These are phyloP conservation scores for Papilio demoleus DNA, from an alignment of 2,888 invertebrate species.

Conservation along the genomic window DNA sequence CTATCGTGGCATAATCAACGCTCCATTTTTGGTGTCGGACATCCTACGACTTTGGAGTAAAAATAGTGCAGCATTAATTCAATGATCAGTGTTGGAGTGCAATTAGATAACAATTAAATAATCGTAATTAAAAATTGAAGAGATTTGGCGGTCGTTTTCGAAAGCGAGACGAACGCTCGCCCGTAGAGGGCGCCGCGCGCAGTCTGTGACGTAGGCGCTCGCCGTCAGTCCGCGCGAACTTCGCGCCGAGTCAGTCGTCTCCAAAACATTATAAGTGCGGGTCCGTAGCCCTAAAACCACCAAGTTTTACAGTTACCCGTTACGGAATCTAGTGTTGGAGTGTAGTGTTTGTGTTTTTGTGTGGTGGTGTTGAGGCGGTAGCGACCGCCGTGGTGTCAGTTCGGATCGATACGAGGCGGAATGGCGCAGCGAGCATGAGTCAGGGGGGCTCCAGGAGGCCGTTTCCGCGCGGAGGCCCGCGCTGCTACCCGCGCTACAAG, in stretches of 20 bases:
- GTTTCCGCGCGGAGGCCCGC: slow-evolving; percentile 77
- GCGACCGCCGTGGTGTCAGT: slow-evolving; percentile 55
- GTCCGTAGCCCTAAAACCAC: slow-evolving; percentile 52
- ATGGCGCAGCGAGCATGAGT: slow-evolving; percentile 77
- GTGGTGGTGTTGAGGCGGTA: slow-evolving; percentile 51
- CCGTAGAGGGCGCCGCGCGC: slow-evolving; percentile 57
- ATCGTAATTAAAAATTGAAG: slow-evolving; percentile 49
- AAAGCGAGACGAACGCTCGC: slow-evolving; percentile 52
- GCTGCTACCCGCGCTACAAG: slow-evolving; percentile 81
- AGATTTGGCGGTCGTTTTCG: slow-evolving; percentile 70
- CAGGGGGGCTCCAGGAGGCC: slow-evolving; percentile 78
- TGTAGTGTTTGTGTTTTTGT: slow-evolving; percentile 56
- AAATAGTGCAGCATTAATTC: not conserved
- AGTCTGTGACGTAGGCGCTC: slow-evolving; percentile 61
- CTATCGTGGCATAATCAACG: slow-evolving; percentile 35
- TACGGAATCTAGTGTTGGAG: slow-evolving; percentile 60
- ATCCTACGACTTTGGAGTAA: not conserved
- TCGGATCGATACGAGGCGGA: slow-evolving; percentile 68
- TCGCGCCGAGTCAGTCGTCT: slow-evolving; percentile 66
- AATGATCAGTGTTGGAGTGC: slow-evolving; percentile 34
- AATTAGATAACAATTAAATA: slow-evolving; percentile 51
- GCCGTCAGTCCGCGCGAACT: slow-evolving; percentile 69
- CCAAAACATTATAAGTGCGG: slow-evolving; percentile 63
- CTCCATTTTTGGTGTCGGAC: not conserved
- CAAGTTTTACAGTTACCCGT: slow-evolving; percentile 48